phyloP scores from a whole-genome alignment of 1,140 invertebrate genomes.

The Zaprionus ghesquierei region DNA sequence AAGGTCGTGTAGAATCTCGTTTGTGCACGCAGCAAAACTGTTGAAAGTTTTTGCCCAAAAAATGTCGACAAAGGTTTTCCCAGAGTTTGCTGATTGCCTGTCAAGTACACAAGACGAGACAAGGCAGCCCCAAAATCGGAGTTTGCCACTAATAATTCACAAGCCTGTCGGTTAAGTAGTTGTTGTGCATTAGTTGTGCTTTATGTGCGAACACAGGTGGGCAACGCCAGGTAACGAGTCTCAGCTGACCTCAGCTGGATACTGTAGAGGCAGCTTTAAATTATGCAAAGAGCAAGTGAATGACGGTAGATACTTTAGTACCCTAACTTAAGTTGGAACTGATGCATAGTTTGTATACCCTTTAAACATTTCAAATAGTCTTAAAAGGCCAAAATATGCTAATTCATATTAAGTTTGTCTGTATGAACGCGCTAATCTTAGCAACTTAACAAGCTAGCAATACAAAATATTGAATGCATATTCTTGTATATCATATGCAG shows the following conservation, averaged over 20 bases:
- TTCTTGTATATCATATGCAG: too few species aligned
- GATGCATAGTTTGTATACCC: too few species aligned
- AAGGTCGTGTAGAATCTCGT: constrained; percentile 25
- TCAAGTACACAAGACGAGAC: constrained; percentile 54
- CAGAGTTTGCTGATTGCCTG: constrained; percentile 41
- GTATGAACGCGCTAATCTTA: too few species aligned
- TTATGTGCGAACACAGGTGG: neutral
- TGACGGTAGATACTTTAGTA: too few species aligned
- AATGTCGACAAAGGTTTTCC: constrained; percentile 21
- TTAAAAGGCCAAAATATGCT: too few species aligned
- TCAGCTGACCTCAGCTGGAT: neutral
- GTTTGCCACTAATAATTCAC: constrained; percentile 21
- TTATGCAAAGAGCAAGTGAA: neutral
- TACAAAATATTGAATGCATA: too few species aligned
- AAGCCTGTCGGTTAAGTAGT: constrained; percentile 9
- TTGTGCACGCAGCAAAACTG: constrained; percentile 34
- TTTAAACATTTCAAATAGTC: too few species aligned
- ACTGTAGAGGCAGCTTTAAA: neutral
- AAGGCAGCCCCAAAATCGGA: neutral
- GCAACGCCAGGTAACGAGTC: constrained; percentile 1
- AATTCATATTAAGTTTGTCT: too few species aligned
- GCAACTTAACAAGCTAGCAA: too few species aligned
- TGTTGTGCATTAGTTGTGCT: neutral
- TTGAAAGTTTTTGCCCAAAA: constrained; percentile 24
- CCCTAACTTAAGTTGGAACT: too few species aligned